Percentiles rank a stretch among this genome's conserved stretches.
These are phyloP conservation scores for Calonectris borealis DNA, from an alignment of 2,113 vertebrate species.

Conservation along the genomic window DNA sequence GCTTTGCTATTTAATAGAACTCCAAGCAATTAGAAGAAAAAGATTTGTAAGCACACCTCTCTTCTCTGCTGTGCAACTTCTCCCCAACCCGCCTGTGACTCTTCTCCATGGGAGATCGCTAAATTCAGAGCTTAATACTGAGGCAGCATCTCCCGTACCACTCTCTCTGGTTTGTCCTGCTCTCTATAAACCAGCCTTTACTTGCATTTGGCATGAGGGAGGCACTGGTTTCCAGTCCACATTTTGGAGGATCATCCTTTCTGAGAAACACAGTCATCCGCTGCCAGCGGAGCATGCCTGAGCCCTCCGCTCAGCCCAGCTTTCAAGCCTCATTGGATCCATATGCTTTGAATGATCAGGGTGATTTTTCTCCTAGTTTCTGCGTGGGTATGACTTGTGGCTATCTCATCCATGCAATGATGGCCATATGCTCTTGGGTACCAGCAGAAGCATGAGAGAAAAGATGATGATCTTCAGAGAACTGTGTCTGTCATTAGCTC, in stretches of 20 bases:
- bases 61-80: neutral
- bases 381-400: neutral
- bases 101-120: neutral
- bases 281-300: neutral
- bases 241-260: neutral
- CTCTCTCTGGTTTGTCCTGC: neutral
- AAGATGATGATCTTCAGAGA: neutral
- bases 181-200: neutral
- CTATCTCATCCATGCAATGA: neutral
- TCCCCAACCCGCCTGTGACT: neutral
- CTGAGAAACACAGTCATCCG: accelerated
- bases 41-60: neutral
- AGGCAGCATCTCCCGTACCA: neutral
- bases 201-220: neutral
- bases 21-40: neutral
- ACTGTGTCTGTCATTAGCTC: neutral
- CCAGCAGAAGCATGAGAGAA: neutral
- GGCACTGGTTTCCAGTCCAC: neutral
- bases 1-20: neutral
- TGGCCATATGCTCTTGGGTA: neutral
- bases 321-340: neutral
- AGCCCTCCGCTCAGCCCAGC: neutral
- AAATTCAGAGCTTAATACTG: neutral
- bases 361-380: neutral
- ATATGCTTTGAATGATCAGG: neutral